phyloP scores from a whole-genome alignment of 2,113 vertebrate species.

The Himantopus leucocephalus region DNA sequence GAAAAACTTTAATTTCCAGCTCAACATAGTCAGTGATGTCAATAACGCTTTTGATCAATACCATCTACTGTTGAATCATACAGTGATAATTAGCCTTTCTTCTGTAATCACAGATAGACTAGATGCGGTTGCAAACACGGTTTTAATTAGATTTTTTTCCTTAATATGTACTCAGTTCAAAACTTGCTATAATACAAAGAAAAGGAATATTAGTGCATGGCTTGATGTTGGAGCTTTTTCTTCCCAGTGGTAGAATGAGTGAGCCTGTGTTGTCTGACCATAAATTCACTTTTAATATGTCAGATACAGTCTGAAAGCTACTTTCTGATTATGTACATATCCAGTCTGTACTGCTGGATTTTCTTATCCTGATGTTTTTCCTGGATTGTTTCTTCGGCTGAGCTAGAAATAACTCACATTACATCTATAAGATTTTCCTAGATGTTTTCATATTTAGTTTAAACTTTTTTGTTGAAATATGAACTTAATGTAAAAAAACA shows the following conservation, averaged over 20 bases:
- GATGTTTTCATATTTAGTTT: neutral
- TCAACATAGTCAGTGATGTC: neutral
- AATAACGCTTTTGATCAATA: neutral
- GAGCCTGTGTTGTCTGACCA: neutral
- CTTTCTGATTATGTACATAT: neutral
- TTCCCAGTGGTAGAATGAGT: neutral
- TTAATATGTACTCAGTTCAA: neutral
- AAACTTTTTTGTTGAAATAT: neutral
- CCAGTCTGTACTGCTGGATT: neutral
- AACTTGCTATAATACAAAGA: neutral
- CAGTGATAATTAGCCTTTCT: neutral
- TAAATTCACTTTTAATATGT: neutral
- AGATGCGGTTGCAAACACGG: neutral
- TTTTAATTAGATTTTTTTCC: neutral
- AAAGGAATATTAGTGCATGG: neutral
- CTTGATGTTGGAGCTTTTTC: neutral
- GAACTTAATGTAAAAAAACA: neutral
- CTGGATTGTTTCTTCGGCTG: neutral
- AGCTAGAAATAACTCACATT: neutral
- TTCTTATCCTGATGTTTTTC: neutral
- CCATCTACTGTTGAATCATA: neutral
- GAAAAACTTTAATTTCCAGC: neutral
- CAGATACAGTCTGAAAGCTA: neutral
- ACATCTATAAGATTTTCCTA: neutral
- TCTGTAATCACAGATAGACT: neutral